Conservation (phyloP, 1,140 invertebrate genomes). For the Eurosta solidaginis region DNA sequence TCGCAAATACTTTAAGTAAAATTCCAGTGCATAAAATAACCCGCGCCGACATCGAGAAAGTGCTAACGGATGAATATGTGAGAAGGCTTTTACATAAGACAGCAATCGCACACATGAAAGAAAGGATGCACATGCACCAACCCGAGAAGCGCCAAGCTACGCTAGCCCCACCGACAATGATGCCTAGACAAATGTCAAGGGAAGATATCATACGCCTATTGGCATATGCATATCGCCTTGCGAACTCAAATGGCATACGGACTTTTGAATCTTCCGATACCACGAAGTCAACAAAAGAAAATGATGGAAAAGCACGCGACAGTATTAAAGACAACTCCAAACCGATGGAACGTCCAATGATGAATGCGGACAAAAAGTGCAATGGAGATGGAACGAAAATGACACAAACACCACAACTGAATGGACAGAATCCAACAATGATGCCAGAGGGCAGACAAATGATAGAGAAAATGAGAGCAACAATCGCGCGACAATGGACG, state of each 20-base stretch:
- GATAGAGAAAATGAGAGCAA: neutral
- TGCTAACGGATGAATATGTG: slow-evolving; percentile 49
- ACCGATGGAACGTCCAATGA: neutral
- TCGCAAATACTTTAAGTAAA: slow-evolving; percentile 40
- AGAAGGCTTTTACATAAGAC: slow-evolving; percentile 45
- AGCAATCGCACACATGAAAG: slow-evolving; percentile 10
- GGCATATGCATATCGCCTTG: slow-evolving; percentile 53
- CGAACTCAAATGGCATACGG: slow-evolving; percentile 36
- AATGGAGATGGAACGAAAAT: neutral
- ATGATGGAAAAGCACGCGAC: neutral
- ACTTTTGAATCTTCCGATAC: neutral
- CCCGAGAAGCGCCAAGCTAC: slow-evolving; percentile 43
- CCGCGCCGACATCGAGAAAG: slow-evolving; percentile 46
- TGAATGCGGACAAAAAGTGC: neutral
- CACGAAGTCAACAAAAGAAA: neutral
- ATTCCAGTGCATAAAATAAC: slow-evolving; percentile 55
- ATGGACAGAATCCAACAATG: too few relatives aligned
- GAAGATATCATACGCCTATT: slow-evolving; percentile 51
- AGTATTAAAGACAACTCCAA: neutral
- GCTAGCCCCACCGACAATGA: neutral
- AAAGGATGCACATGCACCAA: neutral
- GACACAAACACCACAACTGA: neutral
- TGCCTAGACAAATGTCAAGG: slow-evolving; percentile 38
- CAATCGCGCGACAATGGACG: slow-evolving; percentile 33
- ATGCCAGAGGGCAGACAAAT: neutral